These are phyloP conservation scores for Scaptomyza montana DNA, from an alignment of 1,140 invertebrate species.

Conservation along the genomic window DNA sequence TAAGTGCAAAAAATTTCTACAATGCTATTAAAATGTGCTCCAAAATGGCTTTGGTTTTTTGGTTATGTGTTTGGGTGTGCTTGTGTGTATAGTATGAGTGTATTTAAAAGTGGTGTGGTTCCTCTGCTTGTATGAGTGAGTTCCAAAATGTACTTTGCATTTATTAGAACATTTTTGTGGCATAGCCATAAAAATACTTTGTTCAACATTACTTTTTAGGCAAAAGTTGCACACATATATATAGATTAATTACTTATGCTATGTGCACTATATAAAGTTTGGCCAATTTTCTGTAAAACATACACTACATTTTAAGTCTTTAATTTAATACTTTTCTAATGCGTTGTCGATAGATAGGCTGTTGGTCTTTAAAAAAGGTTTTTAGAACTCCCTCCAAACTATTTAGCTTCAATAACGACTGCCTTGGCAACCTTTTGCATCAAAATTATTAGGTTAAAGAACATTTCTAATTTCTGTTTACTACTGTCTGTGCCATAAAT, in stretches of 20 bases:
- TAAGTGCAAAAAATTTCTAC: slow-evolving; percentile 80
- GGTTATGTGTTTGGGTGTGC: slow-evolving; percentile 9
- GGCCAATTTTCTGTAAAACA: slow-evolving; percentile 3
- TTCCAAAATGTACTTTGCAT: slow-evolving; percentile 73
- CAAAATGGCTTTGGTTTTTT: slow-evolving; percentile 75
- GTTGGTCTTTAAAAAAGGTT: too few species aligned
- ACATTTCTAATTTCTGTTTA: slow-evolving; percentile 31
- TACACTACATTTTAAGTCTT: slow-evolving; percentile 21
- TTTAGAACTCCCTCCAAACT: too few species aligned
- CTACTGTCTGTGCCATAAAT: slow-evolving; percentile 28
- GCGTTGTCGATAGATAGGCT: neutral
- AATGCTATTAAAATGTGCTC: slow-evolving; percentile 80
- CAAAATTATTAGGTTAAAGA: neutral
- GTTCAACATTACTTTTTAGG: slow-evolving; percentile 56
- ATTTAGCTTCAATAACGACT: too few species aligned
- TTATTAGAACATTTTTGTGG: slow-evolving; percentile 77
- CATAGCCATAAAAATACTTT: slow-evolving; percentile 75
- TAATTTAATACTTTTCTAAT: neutral
- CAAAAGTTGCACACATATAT: slow-evolving; percentile 20
- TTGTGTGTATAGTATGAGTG: slow-evolving; percentile 10
- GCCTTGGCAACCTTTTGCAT: neutral
- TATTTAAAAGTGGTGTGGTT: slow-evolving; percentile 32
- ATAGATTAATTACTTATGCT: neutral
- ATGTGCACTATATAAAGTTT: too few species aligned
- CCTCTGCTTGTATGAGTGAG: slow-evolving; percentile 28